Evolutionary conservation across 2,797 vertebrate genomes (phyloP).

Genomic region (Chiroxiphia lanceolata): DNA sequence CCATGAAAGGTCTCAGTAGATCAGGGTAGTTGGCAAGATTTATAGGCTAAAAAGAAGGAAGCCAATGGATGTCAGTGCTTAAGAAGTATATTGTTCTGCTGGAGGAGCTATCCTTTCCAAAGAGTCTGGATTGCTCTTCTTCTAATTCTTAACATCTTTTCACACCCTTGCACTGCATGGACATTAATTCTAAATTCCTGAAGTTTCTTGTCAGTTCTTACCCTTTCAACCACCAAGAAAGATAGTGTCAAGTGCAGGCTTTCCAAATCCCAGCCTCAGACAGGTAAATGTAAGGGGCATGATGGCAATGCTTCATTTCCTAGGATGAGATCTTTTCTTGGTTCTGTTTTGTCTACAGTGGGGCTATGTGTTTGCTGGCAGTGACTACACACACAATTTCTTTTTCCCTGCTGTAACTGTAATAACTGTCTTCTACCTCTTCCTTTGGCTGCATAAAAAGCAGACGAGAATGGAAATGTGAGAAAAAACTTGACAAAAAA

Average conservation of each 20-base stretch:
- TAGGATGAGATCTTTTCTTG: neutral
- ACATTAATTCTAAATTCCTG: slow-evolving; percentile 13
- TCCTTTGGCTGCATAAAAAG: neutral
- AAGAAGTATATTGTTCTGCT: slow-evolving; percentile 21
- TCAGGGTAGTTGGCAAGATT: slow-evolving; percentile 42
- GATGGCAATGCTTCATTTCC: neutral
- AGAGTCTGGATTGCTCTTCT: neutral
- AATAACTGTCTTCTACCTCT: neutral
- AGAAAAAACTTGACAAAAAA: slow-evolving; percentile 38
- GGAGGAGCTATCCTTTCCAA: neutral
- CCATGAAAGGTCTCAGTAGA: neutral
- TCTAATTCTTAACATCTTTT: neutral
- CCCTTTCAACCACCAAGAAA: neutral
- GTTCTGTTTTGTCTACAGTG: neutral
- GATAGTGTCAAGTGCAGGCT: neutral
- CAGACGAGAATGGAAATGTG: slow-evolving; percentile 38
- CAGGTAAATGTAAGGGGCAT: neutral
- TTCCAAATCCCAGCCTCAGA: neutral
- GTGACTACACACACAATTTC: neutral
- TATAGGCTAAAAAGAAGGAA: slow-evolving; percentile 36
- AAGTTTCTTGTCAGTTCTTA: slow-evolving; percentile 8
- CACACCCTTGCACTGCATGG: neutral
- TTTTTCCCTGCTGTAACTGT: neutral
- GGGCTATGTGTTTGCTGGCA: neutral
- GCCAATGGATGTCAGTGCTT: neutral